Evolutionary conservation across 2,888 invertebrate species (phyloP).

Genomic region (Watsonalla cultraria): DNA sequence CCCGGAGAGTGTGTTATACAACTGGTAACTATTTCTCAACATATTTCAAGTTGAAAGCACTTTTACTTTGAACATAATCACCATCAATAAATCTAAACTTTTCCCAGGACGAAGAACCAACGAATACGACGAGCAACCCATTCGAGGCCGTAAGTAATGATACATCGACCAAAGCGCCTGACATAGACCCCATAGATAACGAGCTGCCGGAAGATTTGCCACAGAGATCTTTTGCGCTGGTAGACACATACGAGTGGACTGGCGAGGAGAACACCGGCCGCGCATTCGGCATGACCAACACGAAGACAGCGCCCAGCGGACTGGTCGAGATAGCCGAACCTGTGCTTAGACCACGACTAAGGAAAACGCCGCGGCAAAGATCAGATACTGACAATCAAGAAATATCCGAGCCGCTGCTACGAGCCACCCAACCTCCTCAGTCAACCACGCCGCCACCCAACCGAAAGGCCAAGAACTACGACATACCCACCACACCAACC

Average conservation of each 20-base stretch:
- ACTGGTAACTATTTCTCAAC: slow-evolving; percentile 42
- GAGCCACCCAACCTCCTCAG: slow-evolving; percentile 63
- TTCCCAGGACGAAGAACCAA: slow-evolving; percentile 42
- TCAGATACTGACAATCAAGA: slow-evolving; percentile 74
- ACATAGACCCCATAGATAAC: slow-evolving; percentile 58
- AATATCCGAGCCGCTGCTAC: slow-evolving; percentile 82
- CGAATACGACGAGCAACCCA: slow-evolving; percentile 34
- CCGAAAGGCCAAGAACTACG: slow-evolving; percentile 67
- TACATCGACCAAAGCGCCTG: slow-evolving; percentile 43
- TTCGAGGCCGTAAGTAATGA: slow-evolving; percentile 33
- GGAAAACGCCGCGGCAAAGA: slow-evolving; percentile 74
- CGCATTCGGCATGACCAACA: slow-evolving; percentile 80
- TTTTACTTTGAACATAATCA: background rate
- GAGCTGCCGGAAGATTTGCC: slow-evolving; percentile 63
- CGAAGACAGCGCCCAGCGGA: slow-evolving; percentile 63
- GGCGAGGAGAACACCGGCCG: slow-evolving; percentile 76
- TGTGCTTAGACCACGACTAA: slow-evolving; percentile 81
- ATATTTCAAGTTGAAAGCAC: background rate
- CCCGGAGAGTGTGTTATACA: slow-evolving; percentile 88
- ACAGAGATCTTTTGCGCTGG: slow-evolving; percentile 54
- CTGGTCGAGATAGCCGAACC: slow-evolving; percentile 86
- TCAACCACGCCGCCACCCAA: slow-evolving; percentile 44
- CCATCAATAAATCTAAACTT: background rate
- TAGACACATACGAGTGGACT: slow-evolving; percentile 74
- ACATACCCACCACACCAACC: slow-evolving; percentile 60